Base-by-base conservation (phyloP, 1,140 invertebrate species). In the Oscheius sp. region DNA sequence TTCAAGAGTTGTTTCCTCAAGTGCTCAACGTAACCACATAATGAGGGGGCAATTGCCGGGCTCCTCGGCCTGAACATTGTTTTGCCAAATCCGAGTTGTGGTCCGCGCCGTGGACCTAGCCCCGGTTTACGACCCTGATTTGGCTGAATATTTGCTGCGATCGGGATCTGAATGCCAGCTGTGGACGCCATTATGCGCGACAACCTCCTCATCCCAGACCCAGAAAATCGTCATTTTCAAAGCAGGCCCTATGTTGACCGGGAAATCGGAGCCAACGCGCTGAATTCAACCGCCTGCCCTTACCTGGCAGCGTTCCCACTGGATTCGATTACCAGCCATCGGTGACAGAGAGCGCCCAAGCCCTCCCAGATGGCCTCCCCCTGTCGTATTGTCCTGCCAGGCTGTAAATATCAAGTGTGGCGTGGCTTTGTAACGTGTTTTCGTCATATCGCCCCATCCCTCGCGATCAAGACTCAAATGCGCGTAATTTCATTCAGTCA, bases 161-260 rank as follows among this genome's bases (percentile, higher is more conserved):
- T 55, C 49, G 49, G 23, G 49, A 55, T 55, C 49, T 55, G 49
- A 26, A 15, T 13, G 49, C 49, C 49, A 55, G 49, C 49, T 55
- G 49, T 55, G 49, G 49, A 55, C 28, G 49, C 49, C 49, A 55
- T 55, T 55, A 55, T 55, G 49, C 49, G 49, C 49, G 49, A 55
- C 49, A 55, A 55, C 49, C 49, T 55, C 49, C 49, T 55, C 49
- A n/a, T n/a, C n/a, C n/a, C n/a, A n/a, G n/a, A 42, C 38, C 38
- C 38, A 42, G n/a, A n/a, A n/a, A n/a, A n/a, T n/a, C n/a, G n/a
- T n/a, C n/a, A n/a, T n/a, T 42, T 42, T 42, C 38, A 26, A 13
- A 55, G 15, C 23, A 13, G 49, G 23, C 7, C 49, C 49, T 55
- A 7, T 55, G 49, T 55, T 7, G 49, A 10, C 15, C 23, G 28